Evolutionary conservation across 2,797 vertebrate genomes (phyloP), one percentile per base, ranked within the genome.

Genomic region (Intellagama lesueurii): DNA sequence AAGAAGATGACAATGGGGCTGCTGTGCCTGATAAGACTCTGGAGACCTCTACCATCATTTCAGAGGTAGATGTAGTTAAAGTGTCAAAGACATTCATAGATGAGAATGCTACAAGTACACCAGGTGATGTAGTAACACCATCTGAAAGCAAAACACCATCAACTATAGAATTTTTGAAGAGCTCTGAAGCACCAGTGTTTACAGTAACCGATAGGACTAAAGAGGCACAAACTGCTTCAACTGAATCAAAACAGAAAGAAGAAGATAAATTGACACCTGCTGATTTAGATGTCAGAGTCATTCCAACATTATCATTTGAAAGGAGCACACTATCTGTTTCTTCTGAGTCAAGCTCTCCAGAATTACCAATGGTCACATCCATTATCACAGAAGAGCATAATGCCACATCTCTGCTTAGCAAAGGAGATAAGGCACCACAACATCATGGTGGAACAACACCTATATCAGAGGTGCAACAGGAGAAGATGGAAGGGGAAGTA

Each of bases 401-500:
- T 24, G 73, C 90, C 47, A 11, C 52, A 56, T 56, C 14, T 11
- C 52, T 14, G 9, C 14, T 95, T 85, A 95, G 95, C 56, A 95
- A 96, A 68, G 94, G 97, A 91, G 96, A 93, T 90, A 97, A 97
- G 77, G 64, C 40, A 12, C 69, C 91, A 91, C 90, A 72, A 1
- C 72, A 89, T 32, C 56, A 4, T 68, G 84, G n/a, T 92, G 17
- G 69, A 89, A 40, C 89, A 40, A 7, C 91, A 94, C 22, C 68
- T 44, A 89, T 82, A 30, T 35, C 75, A 89, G 93, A 86, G 47
- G 86, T 16, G 35, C 72, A 87, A 78, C 70, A 35, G 83, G 82
- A 89, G 19, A 86, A 85, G 4, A 49, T 49, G 35, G 56, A 87
- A 92, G 85, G 87, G 78, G 77, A 30, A 16, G 79, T 73, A 76